Percentiles rank a stretch among this genome's conserved stretches.
Evolutionary conservation across 2,113 vertebrate genomes (phyloP).

Genomic region (Cebus imitator): DNA sequence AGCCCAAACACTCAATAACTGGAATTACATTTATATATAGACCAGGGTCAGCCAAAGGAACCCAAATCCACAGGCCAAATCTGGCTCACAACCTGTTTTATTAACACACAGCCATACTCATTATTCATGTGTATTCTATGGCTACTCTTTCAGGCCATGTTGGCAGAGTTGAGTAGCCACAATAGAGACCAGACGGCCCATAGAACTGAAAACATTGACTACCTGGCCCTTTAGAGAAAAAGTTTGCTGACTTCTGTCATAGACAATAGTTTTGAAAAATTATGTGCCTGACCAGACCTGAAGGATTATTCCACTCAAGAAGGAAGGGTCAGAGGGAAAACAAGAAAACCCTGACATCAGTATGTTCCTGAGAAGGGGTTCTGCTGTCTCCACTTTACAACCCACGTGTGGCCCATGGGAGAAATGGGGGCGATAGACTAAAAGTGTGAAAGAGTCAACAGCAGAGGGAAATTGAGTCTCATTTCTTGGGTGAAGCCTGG

Average conservation of each 20-base stretch:
- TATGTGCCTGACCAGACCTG: not conserved
- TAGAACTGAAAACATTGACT: not conserved
- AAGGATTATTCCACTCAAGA: not conserved
- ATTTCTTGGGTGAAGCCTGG: not conserved
- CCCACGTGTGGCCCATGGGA: rapidly evolving
- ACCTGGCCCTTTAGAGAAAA: not conserved
- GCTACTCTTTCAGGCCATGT: rapidly evolving
- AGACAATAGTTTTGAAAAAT: not conserved
- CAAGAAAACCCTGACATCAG: not conserved
- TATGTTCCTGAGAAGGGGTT: too few relatives aligned
- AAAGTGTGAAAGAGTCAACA: not conserved
- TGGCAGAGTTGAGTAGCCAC: rapidly evolving
- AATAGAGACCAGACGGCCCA: rapidly evolving
- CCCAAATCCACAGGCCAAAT: not conserved
- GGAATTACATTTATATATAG: not conserved
- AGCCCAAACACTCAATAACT: not conserved
- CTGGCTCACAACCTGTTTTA: not conserved
- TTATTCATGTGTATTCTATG: rapidly evolving
- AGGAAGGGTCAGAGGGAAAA: not conserved
- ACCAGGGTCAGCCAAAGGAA: not conserved
- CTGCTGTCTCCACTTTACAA: rapidly evolving
- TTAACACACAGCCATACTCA: not conserved
- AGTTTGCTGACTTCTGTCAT: not conserved
- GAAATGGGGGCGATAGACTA: not conserved
- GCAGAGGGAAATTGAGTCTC: not conserved